Conservation (phyloP, 2,888 invertebrate genomes). For the Eristalis pertinax region DNA sequence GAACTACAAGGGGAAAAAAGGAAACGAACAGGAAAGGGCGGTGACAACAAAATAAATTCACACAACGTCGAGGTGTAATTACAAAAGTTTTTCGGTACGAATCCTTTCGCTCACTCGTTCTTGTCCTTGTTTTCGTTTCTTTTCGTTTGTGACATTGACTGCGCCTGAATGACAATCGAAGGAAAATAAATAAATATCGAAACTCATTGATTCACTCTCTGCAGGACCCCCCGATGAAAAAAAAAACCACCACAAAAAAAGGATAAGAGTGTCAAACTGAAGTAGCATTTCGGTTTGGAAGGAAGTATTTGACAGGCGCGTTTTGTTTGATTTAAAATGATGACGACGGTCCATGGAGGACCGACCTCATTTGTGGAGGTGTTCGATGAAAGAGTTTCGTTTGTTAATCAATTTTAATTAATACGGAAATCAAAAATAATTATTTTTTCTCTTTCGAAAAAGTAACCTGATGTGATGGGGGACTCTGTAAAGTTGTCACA, state of each 20-base stretch:
- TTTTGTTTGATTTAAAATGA: conserved; percentile 61
- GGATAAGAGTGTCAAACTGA: conserved; percentile 53
- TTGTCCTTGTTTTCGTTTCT: conserved; percentile 32
- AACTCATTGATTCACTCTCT: conserved; percentile 1
- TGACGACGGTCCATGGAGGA: conserved; percentile 49
- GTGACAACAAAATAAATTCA: conserved; percentile 38
- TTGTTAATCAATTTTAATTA: conserved; percentile 70
- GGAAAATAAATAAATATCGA: conserved; percentile 38
- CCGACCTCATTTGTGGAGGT: conserved; percentile 7
- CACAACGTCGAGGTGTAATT: conserved; percentile 60
- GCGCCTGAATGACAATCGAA: conserved; percentile 49
- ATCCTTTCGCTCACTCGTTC: conserved; percentile 4
- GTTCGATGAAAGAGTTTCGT: conserved; percentile 42
- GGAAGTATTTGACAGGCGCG: conserved; percentile 64
- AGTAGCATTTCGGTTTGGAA: conserved; percentile 37
- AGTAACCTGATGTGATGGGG: neutral
- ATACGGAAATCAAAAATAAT: conserved; percentile 41
- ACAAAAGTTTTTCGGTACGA: conserved; percentile 57
- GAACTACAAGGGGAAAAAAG: conserved; percentile 21
- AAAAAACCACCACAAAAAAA: conserved; percentile 2
- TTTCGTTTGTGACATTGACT: conserved; percentile 53
- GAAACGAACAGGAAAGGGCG: neutral
- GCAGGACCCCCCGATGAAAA: neutral
- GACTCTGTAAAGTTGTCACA: neutral
- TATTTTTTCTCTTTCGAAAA: conserved; percentile 3